Base-by-base conservation (phyloP, 1,140 invertebrate species). In the Tetramorium alpestre region DNA sequence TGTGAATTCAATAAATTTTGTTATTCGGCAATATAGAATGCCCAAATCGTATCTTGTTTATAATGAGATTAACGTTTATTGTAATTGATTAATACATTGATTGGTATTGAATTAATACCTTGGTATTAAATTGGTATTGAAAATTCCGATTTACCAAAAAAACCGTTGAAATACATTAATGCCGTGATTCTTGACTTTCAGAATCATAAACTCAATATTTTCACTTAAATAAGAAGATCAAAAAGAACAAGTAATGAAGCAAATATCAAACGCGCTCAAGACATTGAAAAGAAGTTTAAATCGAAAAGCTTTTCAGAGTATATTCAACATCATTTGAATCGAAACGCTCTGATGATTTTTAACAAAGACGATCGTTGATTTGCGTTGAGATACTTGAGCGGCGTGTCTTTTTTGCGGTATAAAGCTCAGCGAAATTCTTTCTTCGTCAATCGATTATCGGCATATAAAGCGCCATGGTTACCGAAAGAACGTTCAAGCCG, bases 381-480 rank as follows among this genome's bases (percentile, higher is more conserved):
- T 60, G 38, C 51, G 54, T 60, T 38, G 54, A 60, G 25, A 60
- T 84, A 49, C 58, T 82, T 22, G 54, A 75, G 10, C 28, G 41
- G 28, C 47, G 13, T 47, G 65, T 60, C 44, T 60, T 84, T 82
- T 75, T 75, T 73, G 11, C 64, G 44, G 22, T 28, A 65, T 28
- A 56, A 77, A 88, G 56, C 47, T 72, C 54, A 3, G 41, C 13
- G 28, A 44, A 44, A 86, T 25, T 67, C 72, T 72, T 80, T 88
- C 47, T 33, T 77, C 49, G 28, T 11, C 49, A 56, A 56, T 54
- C 87, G 87, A 88, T 88, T 86, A 88, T 47, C 64, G 73, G 16
- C 49, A 54, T 56, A 77, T 47, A 33, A 49, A 77, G 33, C 49
- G 4, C 6, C 54, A 56, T n/a, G 75, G 60, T 75, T 69, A 33